Evolutionary conservation across 1,140 invertebrate species (phyloP).

Genomic region (Aphis gossypii): DNA sequence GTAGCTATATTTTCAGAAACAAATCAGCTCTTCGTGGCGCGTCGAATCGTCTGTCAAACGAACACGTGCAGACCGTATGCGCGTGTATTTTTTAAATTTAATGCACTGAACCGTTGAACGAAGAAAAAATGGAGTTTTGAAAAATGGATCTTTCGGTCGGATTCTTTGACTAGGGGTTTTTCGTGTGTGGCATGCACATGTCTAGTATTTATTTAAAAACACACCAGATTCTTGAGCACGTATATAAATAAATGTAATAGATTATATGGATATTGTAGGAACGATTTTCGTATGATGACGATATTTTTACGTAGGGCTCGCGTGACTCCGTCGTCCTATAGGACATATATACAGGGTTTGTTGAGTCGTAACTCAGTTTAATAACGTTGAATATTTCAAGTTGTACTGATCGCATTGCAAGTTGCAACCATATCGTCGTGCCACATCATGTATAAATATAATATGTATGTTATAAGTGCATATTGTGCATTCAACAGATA

Average conservation of each 20-base stretch:
- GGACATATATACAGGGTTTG: not conserved
- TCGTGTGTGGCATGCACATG: not conserved
- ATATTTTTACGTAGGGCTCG: not conserved
- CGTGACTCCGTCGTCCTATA: not conserved
- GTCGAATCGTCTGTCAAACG: constrained; percentile 13
- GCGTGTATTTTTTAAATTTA: not conserved
- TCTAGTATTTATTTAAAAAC: constrained; percentile 9
- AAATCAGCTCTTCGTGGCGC: not conserved
- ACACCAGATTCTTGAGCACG: not conserved
- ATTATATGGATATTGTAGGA: not conserved
- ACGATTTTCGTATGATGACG: not conserved
- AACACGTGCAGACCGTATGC: constrained; percentile 15
- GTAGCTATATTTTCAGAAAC: not conserved
- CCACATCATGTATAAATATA: not conserved
- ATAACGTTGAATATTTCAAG: not conserved
- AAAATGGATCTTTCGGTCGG: not conserved
- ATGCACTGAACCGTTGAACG: not conserved
- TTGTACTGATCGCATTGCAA: not conserved
- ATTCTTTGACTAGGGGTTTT: not conserved
- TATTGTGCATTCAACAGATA: not conserved
- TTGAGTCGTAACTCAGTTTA: not conserved
- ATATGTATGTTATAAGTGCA: not conserved
- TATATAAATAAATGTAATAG: not conserved
- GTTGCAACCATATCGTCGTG: not conserved
- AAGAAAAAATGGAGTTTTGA: constrained; percentile 10